Base-by-base conservation (phyloP, 1,140 invertebrate species). In the Kradibia gibbosae region DNA sequence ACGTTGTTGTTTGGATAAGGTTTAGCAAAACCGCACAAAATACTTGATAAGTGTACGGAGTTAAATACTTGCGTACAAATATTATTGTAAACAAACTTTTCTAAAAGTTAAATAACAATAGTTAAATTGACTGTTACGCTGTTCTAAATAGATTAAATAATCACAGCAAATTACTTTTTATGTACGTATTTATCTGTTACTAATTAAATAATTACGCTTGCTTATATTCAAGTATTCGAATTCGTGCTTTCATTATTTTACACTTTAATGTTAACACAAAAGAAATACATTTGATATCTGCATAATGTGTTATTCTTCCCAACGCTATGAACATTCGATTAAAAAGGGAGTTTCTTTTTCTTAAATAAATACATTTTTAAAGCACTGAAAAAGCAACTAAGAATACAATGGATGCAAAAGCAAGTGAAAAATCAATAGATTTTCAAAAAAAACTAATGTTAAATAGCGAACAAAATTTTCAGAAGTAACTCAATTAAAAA, bases 361-460 rank as follows among this genome's bases (percentile, higher is more conserved):
- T n/a, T n/a, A n/a, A n/a, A n/a, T n/a, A n/a, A n/a, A n/a, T n/a
- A n/a, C n/a, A n/a, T n/a, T n/a, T n/a, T n/a, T n/a, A n/a, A n/a
- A n/a, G n/a, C n/a, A n/a, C n/a, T n/a, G n/a, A n/a, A n/a, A n/a
- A n/a, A n/a, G n/a, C n/a, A n/a, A n/a, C n/a, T n/a, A n/a, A n/a
- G n/a, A n/a, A n/a, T n/a, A n/a, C n/a, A n/a, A n/a, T n/a, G n/a
- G n/a, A n/a, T n/a, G n/a, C n/a, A n/a, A n/a, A n/a, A n/a, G n/a
- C n/a, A n/a, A n/a, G n/a, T n/a, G n/a, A n/a, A n/a, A n/a, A n/a
- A n/a, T n/a, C n/a, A n/a, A n/a, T n/a, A n/a, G n/a, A n/a, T n/a
- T n/a, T n/a, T n/a, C n/a, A n/a, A n/a, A n/a, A n/a, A 67, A 67
- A 67, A 67, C n/a, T 20, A 67, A 67, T 67, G 34, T 39, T 67